Percentiles rank a stretch among this genome's conserved stretches.
phyloP scores from a whole-genome alignment of 2,888 invertebrate species.

The Harpagoxenus sublaevis region DNA sequence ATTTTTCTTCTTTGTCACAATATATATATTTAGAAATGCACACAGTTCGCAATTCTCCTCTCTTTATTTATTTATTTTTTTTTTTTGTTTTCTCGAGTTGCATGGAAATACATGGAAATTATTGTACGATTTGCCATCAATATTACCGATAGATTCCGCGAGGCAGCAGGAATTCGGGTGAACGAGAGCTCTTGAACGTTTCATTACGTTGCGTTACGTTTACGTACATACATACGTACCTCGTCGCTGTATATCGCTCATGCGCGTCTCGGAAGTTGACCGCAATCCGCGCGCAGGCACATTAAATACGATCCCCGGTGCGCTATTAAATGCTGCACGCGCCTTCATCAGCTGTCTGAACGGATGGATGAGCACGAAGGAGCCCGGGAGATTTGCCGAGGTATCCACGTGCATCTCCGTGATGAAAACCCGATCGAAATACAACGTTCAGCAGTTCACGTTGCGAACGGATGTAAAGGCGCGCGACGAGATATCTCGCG shows the following conservation, averaged over 20 bases:
- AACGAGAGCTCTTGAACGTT: neutral
- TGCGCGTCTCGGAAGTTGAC: conserved; percentile 7
- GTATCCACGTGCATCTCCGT: conserved; percentile 36
- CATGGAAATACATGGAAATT: neutral
- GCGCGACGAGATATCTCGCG: neutral
- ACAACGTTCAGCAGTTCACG: conserved; percentile 29
- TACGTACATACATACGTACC: no score
- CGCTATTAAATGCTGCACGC: conserved; percentile 50
- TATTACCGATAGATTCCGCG: neutral
- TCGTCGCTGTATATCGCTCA: neutral
- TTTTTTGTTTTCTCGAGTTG: neutral
- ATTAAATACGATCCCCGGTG: conserved; percentile 46
- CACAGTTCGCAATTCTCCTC: neutral
- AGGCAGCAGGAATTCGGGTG: neutral
- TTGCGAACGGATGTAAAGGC: neutral
- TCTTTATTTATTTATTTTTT: neutral
- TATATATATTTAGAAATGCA: neutral
- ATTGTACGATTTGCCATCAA: neutral
- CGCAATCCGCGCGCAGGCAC: conserved; percentile 37
- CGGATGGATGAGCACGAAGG: conserved; percentile 41
- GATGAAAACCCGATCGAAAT: conserved; percentile 45
- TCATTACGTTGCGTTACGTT: neutral
- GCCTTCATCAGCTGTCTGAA: conserved; percentile 40
- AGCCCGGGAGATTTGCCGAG: conserved; percentile 28
- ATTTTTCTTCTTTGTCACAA: neutral